phyloP scores from a whole-genome alignment of 2,113 vertebrate genomes.

The Tychaedon coryphoeus region DNA sequence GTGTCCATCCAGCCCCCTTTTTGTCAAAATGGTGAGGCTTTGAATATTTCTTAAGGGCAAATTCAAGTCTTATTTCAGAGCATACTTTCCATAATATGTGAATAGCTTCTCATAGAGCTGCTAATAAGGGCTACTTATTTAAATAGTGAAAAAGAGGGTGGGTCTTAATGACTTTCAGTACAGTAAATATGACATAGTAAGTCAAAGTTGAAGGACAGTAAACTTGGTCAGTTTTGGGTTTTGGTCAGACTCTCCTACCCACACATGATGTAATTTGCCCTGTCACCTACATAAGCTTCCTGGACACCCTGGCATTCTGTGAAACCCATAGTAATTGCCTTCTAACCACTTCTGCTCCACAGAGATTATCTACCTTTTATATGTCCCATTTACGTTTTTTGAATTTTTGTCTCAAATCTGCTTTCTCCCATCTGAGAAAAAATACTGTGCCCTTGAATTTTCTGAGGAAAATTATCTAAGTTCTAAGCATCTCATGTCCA shows the following conservation, averaged over 20 bases:
- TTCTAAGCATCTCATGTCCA: neutral
- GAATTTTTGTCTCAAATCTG: neutral
- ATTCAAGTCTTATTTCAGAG: neutral
- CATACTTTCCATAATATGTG: neutral
- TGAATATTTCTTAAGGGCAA: neutral
- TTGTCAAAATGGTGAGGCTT: neutral
- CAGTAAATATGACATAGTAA: neutral
- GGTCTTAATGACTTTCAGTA: neutral
- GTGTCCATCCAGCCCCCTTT: neutral
- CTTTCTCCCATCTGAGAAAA: neutral
- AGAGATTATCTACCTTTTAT: neutral
- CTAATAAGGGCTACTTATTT: neutral
- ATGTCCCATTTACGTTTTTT: neutral
- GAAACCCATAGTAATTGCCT: neutral
- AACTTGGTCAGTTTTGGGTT: neutral
- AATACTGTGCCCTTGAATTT: neutral
- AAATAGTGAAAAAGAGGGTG: neutral
- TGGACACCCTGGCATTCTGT: neutral
- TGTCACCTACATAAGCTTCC: neutral
- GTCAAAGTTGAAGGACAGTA: neutral
- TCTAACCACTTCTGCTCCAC: neutral
- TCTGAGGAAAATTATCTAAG: neutral
- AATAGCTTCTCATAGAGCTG: neutral
- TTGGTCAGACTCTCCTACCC: neutral
- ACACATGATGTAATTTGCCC: neutral